Evolutionary conservation across 2,888 invertebrate genomes (phyloP).

Genomic region (Troides oblongomaculatus): DNA sequence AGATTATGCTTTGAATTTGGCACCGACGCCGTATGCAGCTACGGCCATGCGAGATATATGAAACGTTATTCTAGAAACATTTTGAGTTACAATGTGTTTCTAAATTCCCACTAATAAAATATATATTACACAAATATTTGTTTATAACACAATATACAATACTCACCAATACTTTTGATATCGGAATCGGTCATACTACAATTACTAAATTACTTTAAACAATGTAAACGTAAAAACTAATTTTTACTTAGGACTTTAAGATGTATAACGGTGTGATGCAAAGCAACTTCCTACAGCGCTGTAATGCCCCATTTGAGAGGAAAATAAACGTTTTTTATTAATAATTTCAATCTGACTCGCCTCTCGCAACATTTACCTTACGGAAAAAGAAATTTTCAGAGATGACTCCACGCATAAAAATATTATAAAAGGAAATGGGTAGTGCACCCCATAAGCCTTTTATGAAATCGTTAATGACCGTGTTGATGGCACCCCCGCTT

Average conservation of each 20-base stretch:
- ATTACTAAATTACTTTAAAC: too few species aligned
- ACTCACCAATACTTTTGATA: too few species aligned
- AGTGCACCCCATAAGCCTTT: conserved; percentile 68
- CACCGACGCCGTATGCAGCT: conserved; percentile 46
- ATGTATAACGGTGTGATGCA: too few species aligned
- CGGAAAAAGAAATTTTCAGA: conserved; percentile 56
- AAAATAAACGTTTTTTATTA: not conserved
- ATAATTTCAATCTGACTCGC: not conserved
- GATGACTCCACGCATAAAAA: conserved; percentile 67
- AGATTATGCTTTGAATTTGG: conserved; percentile 72
- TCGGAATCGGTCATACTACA: too few species aligned
- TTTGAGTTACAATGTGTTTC: conserved; percentile 28
- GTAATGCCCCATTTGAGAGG: not conserved
- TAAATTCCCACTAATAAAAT: conserved; percentile 10
- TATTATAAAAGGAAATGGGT: conserved; percentile 65
- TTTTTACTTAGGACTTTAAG: too few species aligned
- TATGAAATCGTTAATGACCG: conserved; percentile 74
- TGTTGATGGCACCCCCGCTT: conserved; percentile 58
- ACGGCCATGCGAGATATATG: conserved; percentile 46
- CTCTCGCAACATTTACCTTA: conserved; percentile 40
- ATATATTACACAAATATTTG: not conserved
- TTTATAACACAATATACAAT: not conserved
- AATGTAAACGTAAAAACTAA: too few species aligned
- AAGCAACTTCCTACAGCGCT: too few species aligned
- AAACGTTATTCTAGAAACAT: conserved; percentile 42